Percentiles rank a stretch among this genome's conserved stretches.
Conservation (phyloP, 2,888 invertebrate species). For the Lithophane semibrunnea region DNA sequence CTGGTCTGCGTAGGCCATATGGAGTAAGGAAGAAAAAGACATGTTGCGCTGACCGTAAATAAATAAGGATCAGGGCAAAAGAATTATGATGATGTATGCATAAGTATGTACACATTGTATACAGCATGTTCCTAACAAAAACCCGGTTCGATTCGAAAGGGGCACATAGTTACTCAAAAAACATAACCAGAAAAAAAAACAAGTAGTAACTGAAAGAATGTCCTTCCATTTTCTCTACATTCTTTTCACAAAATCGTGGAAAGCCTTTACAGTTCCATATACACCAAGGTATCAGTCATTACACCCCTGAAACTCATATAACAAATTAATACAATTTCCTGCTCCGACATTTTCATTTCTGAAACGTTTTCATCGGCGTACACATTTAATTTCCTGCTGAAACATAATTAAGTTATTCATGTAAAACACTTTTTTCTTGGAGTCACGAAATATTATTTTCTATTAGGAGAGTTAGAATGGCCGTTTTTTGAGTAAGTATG, state of each 20-base stretch:
- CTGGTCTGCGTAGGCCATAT: no score
- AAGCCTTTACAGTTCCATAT: neutral
- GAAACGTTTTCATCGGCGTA: conserved; percentile 68
- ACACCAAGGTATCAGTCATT: conserved; percentile 18
- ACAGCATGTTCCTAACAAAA: no score
- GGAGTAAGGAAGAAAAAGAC: no score
- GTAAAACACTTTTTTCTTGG: conserved; percentile 67
- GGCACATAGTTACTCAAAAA: no score
- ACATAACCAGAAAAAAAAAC: no score
- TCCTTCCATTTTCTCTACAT: neutral
- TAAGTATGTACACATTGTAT: no score
- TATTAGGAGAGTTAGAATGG: conserved; percentile 48
- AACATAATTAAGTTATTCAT: conserved; percentile 76
- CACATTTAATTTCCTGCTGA: conserved; percentile 82
- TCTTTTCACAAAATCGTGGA: neutral
- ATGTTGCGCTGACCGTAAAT: no score
- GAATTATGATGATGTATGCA: no score
- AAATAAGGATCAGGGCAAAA: no score
- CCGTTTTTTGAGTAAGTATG: conserved; percentile 56
- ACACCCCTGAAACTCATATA: conserved; percentile 50
- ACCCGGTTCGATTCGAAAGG: no score
- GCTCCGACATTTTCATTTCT: conserved; percentile 64
- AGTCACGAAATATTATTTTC: conserved; percentile 71
- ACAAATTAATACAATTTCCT: conserved; percentile 71
- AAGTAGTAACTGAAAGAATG: no score